Evolutionary conservation across 2,113 vertebrate species (phyloP), one percentile per base, ranked within the genome.

Genomic region (Atlantisia rogersi): DNA sequence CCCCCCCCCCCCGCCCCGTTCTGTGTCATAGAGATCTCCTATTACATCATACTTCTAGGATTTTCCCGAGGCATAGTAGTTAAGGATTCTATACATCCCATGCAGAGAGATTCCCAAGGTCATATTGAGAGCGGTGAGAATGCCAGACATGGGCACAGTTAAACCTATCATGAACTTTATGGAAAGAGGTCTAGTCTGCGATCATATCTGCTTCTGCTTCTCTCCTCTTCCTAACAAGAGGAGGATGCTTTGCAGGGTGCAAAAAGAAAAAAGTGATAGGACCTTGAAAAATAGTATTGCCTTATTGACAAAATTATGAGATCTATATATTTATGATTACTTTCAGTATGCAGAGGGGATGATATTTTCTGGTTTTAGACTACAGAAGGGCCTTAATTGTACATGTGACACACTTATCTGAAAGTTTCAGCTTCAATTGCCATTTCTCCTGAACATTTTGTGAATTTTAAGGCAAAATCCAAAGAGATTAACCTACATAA

Each of bases 1-100:
- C 31, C 16, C 6, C 5, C 3, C 39, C 39, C 6, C 3, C 3
- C 39, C 39, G 5, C 3, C 4, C 4, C 42, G 2, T 55, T 86
- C 14, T 77, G 5, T 32, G 21, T 63, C 29, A 20, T 73, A 63
- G 19, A 74, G 53, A 59, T 26, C 28, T 40, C 10, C 37, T 29
- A 17, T 31, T 37, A 75, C 42, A 19, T 78, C 44, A 52, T 28
- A 48, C 4, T 56, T 32, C 24, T 15, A 48, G 13, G 26, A 18
- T n/a, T 88, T 89, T 78, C 15, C 31, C 19, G 12, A 50, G 29
- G 9, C 6, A 5, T 22, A 62, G 6, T 22, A 62, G 37, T 53
- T 69, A 69, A 87, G 10, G 48, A 11, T 78, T 12, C 50, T 31
- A 37, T 40, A 24, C 42, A 42, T 56, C 26, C 28, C 14, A 62